Evolutionary conservation across 1,140 invertebrate species (phyloP).

Genomic region (Stenopsyche tienmushanensis): DNA sequence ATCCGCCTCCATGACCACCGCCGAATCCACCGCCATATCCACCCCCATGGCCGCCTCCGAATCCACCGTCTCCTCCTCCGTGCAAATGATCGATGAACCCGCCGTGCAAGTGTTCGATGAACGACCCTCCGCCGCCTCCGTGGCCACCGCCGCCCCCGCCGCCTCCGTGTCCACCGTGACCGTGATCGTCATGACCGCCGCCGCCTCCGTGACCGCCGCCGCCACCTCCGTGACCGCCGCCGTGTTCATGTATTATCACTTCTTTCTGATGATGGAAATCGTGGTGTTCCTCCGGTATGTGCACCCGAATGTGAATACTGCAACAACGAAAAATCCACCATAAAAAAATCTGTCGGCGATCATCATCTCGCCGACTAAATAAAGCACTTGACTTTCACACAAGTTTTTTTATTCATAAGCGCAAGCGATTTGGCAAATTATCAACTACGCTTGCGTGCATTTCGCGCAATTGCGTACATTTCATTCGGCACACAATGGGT

Average conservation of each 20-base stretch:
- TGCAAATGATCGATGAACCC: constrained; percentile 27
- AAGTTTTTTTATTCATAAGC: not conserved
- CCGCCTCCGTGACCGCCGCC: constrained; percentile 10
- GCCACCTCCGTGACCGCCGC: not conserved
- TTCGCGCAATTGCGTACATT: not conserved
- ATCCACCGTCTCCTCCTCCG: constrained; percentile 7
- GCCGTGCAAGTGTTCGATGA: constrained; percentile 11
- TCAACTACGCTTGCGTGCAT: not conserved
- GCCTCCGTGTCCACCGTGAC: not conserved
- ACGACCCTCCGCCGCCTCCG: constrained; percentile 6
- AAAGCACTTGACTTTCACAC: too few species aligned
- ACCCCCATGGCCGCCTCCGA: not conserved
- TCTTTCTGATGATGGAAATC: constrained; percentile 24
- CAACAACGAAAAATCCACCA: constrained; percentile 5
- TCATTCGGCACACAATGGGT: not conserved
- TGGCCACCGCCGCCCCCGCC: constrained; percentile 6
- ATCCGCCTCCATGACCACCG: constrained; percentile 3
- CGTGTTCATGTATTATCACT: constrained; percentile 16
- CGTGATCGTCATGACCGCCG: not conserved
- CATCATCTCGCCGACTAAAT: too few species aligned
- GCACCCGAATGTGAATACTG: constrained; percentile 24
- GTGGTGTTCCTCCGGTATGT: constrained; percentile 22
- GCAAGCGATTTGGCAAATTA: not conserved
- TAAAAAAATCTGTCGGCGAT: not conserved
- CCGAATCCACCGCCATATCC: constrained; percentile 12